phyloP scores from a whole-genome alignment of 2,113 vertebrate species.

The Varanus komodoensis region DNA sequence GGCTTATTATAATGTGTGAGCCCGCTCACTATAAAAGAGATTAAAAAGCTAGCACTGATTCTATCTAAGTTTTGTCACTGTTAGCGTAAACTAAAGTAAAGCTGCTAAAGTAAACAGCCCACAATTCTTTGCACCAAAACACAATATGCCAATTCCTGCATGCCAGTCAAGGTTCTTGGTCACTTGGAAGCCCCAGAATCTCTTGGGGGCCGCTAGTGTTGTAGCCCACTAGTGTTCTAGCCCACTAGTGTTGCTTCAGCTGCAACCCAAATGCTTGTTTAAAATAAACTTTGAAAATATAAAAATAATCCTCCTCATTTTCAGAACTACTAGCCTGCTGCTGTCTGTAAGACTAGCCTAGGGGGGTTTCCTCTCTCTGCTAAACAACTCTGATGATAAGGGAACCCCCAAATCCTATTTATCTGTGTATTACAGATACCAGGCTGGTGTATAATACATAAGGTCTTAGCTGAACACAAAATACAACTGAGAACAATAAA shows the following conservation, averaged over 20 bases:
- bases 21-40: too few relatives aligned
- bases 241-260: not conserved
- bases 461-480: too few relatives aligned
- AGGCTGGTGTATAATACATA: not conserved
- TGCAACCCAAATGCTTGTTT: not conserved
- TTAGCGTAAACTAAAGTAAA: not conserved
- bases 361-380: not conserved
- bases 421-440: not conserved
- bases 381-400: not conserved
- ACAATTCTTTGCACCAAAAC: not conserved
- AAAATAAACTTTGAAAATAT: not conserved
- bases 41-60: not conserved
- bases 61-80: not conserved
- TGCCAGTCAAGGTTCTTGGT: not conserved
- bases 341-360: not conserved
- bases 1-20: too few relatives aligned
- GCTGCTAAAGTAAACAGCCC: not conserved
- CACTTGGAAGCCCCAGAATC: not conserved
- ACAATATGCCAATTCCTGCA: not conserved
- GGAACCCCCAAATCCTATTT: not conserved
- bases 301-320: not conserved
- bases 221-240: not conserved
- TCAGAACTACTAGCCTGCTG: not conserved
- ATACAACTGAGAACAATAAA: too few relatives aligned
- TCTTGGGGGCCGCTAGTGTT: not conserved